Conservation (phyloP, 2,113 vertebrate species). For the Syngnathus scovelli region DNA sequence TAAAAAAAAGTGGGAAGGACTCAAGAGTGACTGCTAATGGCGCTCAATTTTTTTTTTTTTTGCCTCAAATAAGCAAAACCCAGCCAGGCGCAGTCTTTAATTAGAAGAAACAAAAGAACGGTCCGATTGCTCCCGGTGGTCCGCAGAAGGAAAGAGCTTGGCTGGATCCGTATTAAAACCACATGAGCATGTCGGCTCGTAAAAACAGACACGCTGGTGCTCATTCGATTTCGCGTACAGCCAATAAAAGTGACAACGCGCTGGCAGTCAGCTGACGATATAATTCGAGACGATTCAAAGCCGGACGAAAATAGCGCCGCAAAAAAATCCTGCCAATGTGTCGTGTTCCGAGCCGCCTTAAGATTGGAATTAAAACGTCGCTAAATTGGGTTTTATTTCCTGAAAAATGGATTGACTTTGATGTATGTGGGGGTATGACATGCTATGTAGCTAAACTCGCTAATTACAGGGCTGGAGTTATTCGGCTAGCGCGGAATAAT, state of each 20-base stretch:
- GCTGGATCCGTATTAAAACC: conserved; percentile 1
- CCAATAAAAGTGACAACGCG: conserved; percentile 19
- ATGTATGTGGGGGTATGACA: conserved; percentile 52
- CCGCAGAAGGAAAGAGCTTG: neutral
- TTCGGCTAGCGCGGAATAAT: conserved; percentile 57
- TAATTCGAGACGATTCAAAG: conserved; percentile 35
- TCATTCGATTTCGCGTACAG: conserved; percentile 7
- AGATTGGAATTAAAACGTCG: conserved; percentile 27
- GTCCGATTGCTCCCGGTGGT: conserved; percentile 2
- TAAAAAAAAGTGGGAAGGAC: conserved; percentile 33
- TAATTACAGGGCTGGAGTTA: conserved; percentile 56
- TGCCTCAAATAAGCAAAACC: conserved; percentile 44
- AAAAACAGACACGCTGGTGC: conserved; percentile 13
- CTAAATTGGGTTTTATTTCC: conserved; percentile 28
- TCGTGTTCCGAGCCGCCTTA: neutral
- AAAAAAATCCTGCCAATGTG: conserved; percentile 41
- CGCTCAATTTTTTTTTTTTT: conserved; percentile 34
- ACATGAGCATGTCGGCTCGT: conserved; percentile 13
- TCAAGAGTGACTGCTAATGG: conserved; percentile 19
- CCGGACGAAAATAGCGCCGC: conserved; percentile 41
- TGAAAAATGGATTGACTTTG: conserved; percentile 34
- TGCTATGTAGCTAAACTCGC: conserved; percentile 40
- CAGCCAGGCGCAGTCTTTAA: conserved; percentile 51
- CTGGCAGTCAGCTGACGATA: conserved; percentile 33
- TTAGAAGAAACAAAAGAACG: conserved; percentile 52